Percentiles rank a stretch among this genome's conserved stretches.
Conservation (phyloP, 23 tunicate species). For the Aplidium turbinatum region DNA sequence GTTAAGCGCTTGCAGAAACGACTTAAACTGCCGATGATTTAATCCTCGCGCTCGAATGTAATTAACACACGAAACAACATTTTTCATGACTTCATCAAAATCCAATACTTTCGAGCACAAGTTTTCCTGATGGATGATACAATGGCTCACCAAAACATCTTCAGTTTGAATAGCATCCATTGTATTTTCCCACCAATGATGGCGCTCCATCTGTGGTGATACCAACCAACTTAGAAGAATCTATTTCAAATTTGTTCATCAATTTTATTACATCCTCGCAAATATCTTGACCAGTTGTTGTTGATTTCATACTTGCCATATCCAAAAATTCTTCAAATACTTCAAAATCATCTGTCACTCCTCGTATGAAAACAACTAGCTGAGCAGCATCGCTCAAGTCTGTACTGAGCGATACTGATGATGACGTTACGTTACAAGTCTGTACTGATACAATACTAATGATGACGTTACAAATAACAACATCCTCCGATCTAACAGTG, state of each 20-base stretch:
- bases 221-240: slow-evolving; percentile 14
- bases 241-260: slow-evolving; percentile 18
- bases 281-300: slow-evolving; percentile 30
- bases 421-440: no score
- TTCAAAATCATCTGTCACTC: slow-evolving; percentile 35
- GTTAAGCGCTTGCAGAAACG: slow-evolving; percentile 32
- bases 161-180: slow-evolving; percentile 2
- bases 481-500: no score
- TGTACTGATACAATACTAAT: no score
- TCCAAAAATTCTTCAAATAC: slow-evolving; percentile 23
- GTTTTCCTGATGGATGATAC: slow-evolving; percentile 37
- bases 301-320: slow-evolving; percentile 29
- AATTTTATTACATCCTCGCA: slow-evolving; percentile 20
- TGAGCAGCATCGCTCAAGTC: slow-evolving; percentile 25
- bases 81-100: slow-evolving; percentile 25
- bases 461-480: no score
- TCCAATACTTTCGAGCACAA: slow-evolving; percentile 43
- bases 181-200: slow-evolving; percentile 7
- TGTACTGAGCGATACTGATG: no score
- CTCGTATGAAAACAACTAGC: slow-evolving; percentile 31
- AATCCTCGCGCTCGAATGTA: slow-evolving; percentile 30
- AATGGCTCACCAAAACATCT: no score
- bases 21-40: slow-evolving; percentile 33
- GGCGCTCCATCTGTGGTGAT: slow-evolving; percentile 8
- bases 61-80: slow-evolving; percentile 28